Conservation (phyloP, 2,113 vertebrate genomes). For the Atractosteus spatula region DNA sequence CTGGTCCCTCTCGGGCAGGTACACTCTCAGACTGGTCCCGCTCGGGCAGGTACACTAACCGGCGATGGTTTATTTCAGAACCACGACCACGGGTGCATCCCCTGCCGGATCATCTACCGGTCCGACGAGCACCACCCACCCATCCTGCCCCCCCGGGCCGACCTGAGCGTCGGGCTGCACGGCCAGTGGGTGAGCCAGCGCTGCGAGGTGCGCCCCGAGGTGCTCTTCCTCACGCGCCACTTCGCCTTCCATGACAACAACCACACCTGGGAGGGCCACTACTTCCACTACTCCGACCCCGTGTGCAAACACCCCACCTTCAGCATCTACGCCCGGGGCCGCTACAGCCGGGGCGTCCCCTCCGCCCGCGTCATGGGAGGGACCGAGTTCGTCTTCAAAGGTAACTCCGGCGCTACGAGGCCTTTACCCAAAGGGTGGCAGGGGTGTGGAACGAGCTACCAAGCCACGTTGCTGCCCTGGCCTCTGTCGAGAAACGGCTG, state of each 20-base stretch:
- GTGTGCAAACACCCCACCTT: constrained; percentile 94
- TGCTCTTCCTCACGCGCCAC: constrained; percentile 93
- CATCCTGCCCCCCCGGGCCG: constrained; percentile 78
- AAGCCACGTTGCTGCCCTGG: too few relatives aligned
- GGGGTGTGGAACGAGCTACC: too few relatives aligned
- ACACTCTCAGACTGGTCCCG: too few relatives aligned
- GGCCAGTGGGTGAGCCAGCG: constrained; percentile 96
- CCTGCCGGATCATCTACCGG: constrained; percentile 83
- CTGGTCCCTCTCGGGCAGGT: too few relatives aligned
- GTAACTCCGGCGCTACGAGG: constrained; percentile 50
- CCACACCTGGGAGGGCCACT: constrained; percentile 94
- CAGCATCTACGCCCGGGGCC: constrained; percentile 89
- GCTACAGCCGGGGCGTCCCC: constrained; percentile 84
- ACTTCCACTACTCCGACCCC: constrained; percentile 94
- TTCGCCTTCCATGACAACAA: constrained; percentile 94
- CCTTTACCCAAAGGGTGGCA: too few relatives aligned
- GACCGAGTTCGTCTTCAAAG: constrained; percentile 94
- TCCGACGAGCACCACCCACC: constrained; percentile 87
- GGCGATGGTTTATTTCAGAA: constrained; percentile 65
- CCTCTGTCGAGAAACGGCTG: too few relatives aligned
- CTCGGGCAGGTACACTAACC: neutral
- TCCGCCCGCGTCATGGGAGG: constrained; percentile 84
- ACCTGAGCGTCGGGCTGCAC: constrained; percentile 80
- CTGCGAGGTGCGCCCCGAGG: constrained; percentile 91
- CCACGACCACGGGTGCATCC: constrained; percentile 77